A percentile compares a stretch with the other conserved stretches of the same genome.
Evolutionary conservation across 2,113 vertebrate genomes (phyloP).

Genomic region (Ammodytes marinus): DNA sequence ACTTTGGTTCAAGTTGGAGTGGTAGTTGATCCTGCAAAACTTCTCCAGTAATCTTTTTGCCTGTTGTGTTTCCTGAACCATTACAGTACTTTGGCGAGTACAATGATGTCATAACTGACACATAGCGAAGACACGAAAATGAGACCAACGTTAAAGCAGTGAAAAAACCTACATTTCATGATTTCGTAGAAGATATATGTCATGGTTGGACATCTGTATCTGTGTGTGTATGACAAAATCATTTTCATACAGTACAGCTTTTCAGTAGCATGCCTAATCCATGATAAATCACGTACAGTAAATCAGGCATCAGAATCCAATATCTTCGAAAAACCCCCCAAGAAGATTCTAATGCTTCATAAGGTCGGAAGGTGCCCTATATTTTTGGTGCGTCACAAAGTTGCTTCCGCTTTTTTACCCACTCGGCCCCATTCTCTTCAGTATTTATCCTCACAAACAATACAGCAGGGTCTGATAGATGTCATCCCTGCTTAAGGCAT

Average conservation of each 20-base stretch:
- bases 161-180: too few species aligned
- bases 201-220: neutral
- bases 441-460: conserved; percentile 31
- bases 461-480: conserved; percentile 50
- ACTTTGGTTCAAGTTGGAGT: too few species aligned
- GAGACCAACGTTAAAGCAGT: neutral
- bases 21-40: too few species aligned
- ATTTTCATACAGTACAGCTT: neutral
- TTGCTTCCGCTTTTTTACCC: neutral
- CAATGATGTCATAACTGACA: too few species aligned
- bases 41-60: too few species aligned
- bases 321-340: neutral
- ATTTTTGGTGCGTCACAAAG: neutral
- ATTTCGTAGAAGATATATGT: neutral
- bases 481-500: conserved; percentile 73
- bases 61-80: too few species aligned
- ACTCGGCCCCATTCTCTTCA: neutral
- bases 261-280: conserved; percentile 35
- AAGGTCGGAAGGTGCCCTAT: neutral
- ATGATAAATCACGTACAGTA: conserved; percentile 2
- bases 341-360: neutral
- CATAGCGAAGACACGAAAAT: too few species aligned
- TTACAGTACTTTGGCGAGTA: too few species aligned
- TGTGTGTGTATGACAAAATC: conserved; percentile 31
- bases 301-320: neutral